Conservation (phyloP, 2,888 invertebrate species). For the Schizaphis graminum region DNA sequence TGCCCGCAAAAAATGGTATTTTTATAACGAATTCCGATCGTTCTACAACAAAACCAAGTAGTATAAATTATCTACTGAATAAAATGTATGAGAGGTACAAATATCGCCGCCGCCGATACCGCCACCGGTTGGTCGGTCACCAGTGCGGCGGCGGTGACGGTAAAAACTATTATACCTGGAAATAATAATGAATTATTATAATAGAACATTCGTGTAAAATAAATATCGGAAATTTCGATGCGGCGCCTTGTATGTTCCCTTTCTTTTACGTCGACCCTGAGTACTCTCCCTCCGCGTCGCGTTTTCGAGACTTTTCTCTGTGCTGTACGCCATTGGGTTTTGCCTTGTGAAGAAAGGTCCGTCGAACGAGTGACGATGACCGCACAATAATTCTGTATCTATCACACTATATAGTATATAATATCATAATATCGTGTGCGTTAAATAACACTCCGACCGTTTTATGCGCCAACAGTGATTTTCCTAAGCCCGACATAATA, state of each 20-base stretch:
- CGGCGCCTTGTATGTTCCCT: not conserved
- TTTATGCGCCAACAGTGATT: not conserved
- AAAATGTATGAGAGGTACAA: not conserved
- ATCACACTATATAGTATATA: not conserved
- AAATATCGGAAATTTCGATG: not conserved
- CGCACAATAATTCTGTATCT: not conserved
- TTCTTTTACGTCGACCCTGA: not conserved
- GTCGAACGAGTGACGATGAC: not conserved
- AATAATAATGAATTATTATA: not conserved
- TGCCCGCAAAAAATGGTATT: not conserved
- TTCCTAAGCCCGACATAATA: not conserved
- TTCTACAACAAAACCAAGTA: not conserved
- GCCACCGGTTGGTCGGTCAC: not conserved
- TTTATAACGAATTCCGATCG: not conserved
- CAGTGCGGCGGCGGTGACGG: not conserved
- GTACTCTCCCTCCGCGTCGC: not conserved
- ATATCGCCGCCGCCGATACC: not conserved
- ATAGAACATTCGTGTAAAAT: not conserved
- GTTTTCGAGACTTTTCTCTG: not conserved
- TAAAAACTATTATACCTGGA: not conserved
- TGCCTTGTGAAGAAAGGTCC: not conserved
- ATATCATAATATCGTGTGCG: not conserved
- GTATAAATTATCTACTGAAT: not conserved
- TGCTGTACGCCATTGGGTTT: not conserved
- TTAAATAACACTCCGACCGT: not conserved